Evolutionary conservation across 2,888 invertebrate species (phyloP).

Genomic region (Eupeodes luniger): DNA sequence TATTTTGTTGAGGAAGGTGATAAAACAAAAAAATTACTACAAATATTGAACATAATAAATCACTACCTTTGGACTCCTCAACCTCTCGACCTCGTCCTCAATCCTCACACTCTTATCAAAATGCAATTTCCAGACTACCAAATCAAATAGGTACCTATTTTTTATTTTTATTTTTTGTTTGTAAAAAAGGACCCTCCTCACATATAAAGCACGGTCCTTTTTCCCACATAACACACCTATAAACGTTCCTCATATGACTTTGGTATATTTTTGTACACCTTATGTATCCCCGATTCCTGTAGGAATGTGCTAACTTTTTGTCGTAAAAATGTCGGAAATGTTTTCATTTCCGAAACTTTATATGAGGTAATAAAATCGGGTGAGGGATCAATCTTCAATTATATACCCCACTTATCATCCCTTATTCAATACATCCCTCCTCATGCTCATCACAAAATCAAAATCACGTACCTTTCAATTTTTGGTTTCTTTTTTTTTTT

Average conservation of each 20-base stretch:
- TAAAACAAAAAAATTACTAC: background rate
- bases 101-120: background rate
- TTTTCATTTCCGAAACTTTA: constrained; percentile 51
- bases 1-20: background rate
- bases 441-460: background rate
- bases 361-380: constrained; percentile 60
- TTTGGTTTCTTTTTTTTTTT: background rate
- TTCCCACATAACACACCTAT: background rate
- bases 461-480: background rate
- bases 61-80: background rate
- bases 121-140: constrained; percentile 32
- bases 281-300: background rate
- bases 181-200: background rate
- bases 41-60: constrained; percentile 12
- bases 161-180: background rate
- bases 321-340: constrained; percentile 64
- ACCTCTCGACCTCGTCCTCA: background rate
- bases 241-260: background rate
- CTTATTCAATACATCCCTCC: too few species aligned
- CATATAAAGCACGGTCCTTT: too few species aligned
- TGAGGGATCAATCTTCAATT: constrained; percentile 44
- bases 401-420: background rate
- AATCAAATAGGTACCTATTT: constrained; percentile 45
- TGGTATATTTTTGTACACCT: constrained; percentile 1
- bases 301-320: constrained; percentile 25